These are phyloP conservation scores for Syngnathoides biaculeatus DNA, from an alignment of 2,113 vertebrate species.

Conservation along the genomic window DNA sequence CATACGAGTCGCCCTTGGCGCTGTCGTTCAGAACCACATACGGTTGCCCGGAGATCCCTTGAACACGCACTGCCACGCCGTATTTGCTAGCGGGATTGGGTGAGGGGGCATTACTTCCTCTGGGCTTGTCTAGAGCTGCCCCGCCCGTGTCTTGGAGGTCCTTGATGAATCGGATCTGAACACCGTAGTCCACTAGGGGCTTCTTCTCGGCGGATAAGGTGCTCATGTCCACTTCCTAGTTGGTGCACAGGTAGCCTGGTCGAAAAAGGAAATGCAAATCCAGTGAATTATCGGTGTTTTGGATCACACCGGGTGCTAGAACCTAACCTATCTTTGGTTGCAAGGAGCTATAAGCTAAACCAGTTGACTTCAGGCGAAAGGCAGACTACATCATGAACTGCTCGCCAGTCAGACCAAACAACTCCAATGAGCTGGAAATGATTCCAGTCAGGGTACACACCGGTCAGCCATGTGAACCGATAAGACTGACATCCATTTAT, in stretches of 20 bases:
- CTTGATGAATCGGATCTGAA: slow-evolving; percentile 95
- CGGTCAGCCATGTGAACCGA: no score
- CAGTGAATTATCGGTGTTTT: background rate
- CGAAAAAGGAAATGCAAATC: slow-evolving; percentile 36
- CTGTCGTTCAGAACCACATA: slow-evolving; percentile 93
- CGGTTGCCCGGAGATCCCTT: slow-evolving; percentile 92
- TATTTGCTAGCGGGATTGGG: slow-evolving; percentile 77
- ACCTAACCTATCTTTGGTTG: no score
- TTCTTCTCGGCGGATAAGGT: slow-evolving; percentile 74
- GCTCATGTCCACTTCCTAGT: slow-evolving; percentile 56
- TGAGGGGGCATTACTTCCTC: slow-evolving; percentile 35
- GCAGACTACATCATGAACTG: no score
- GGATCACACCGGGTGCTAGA: no score
- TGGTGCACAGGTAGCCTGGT: slow-evolving; percentile 9
- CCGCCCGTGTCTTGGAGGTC: slow-evolving; percentile 77
- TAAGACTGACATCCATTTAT: no score
- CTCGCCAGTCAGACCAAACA: no score
- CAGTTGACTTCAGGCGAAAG: no score
- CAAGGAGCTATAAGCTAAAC: no score
- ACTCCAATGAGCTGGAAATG: no score
- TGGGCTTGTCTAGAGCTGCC: slow-evolving; percentile 56
- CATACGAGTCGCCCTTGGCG: slow-evolving; percentile 85
- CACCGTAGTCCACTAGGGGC: slow-evolving; percentile 83
- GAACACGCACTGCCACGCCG: slow-evolving; percentile 89
- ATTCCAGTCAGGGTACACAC: no score